Evolutionary conservation across 1,140 invertebrate genomes (phyloP), one percentile per base, ranked within the genome.

Genomic region (Samia ricini): DNA sequence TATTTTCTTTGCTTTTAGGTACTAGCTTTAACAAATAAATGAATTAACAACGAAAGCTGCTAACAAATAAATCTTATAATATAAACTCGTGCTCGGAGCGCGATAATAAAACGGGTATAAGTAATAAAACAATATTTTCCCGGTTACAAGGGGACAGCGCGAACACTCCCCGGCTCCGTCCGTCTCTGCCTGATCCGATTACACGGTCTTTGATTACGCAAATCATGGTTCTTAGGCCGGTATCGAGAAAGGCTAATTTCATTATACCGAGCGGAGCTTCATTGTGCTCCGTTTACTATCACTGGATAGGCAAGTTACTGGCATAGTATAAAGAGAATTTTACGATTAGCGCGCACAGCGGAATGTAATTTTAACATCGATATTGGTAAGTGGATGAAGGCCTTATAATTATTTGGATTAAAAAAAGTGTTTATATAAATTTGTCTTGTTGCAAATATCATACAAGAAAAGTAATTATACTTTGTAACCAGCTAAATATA

Each of bases 161-260:
- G 33, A 42, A 36, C 10, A 15, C 15, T 42, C 33, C 10, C 33
- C 33, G 33, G 7, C 33, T 42, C 8, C 33, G 33, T 8, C 26
- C 6, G 26, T 29, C 26, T 29, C 26, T 29, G 65, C 10, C 63
- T 64, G 79, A 82, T 84, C 69, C 69, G 74, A 79, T 85, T 79
- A 82, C 61, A 56, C 68, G 75, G 66, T 76, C 79, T 82, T 85
- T 85, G 82, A 85, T 82, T 79, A 74, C 68, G 69, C 74, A 75
- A 79, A 85, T 82, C 77, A 76, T 70, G 63, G 70, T 74, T 72
- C 33, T 42, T 78, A 78, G 74, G 72, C 61, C 68, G 70, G 61
- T 61, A 56, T 64, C 36, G 65, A 62, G 60, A 61, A 33, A 36
- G 69, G 63, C 67, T 84, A 82, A 84, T 82, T 79, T 69, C 61